Percentiles rank a stretch among this genome's conserved stretches.
These are phyloP conservation scores for Slavum lentiscoides DNA, from an alignment of 2,888 invertebrate species.

Conservation along the genomic window DNA sequence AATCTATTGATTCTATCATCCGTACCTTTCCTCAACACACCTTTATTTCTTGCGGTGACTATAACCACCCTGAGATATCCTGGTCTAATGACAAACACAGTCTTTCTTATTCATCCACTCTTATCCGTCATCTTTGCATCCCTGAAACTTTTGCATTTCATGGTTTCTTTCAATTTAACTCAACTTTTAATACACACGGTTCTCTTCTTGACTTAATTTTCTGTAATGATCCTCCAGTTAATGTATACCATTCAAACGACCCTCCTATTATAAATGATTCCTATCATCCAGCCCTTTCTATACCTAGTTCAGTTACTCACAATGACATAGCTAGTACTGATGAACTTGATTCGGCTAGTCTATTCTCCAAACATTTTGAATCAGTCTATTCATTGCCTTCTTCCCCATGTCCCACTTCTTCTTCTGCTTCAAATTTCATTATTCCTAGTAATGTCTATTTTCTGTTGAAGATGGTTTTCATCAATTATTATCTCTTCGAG, in stretches of 20 bases:
- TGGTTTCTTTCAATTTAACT: not conserved
- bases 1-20: not conserved
- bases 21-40: not conserved
- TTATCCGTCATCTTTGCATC: not conserved
- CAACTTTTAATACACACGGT: not conserved
- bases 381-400: not conserved
- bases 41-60: not conserved
- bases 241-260: not conserved
- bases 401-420: not conserved
- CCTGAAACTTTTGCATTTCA: conserved; percentile 9
- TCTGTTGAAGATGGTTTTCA: not conserved
- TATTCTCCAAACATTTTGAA: not conserved
- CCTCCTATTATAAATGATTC: not conserved
- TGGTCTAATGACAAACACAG: not conserved
- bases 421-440: not conserved
- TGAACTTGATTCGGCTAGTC: not conserved
- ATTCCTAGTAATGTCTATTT: not conserved
- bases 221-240: not conserved
- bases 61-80: not conserved
- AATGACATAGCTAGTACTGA: not conserved
- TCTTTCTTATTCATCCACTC: not conserved
- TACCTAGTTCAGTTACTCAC: not conserved
- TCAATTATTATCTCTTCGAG: not conserved
- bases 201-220: conserved; percentile 7
- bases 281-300: not conserved